Conservation (phyloP, 2,888 invertebrate genomes). For the Xanthorhoe designata region DNA sequence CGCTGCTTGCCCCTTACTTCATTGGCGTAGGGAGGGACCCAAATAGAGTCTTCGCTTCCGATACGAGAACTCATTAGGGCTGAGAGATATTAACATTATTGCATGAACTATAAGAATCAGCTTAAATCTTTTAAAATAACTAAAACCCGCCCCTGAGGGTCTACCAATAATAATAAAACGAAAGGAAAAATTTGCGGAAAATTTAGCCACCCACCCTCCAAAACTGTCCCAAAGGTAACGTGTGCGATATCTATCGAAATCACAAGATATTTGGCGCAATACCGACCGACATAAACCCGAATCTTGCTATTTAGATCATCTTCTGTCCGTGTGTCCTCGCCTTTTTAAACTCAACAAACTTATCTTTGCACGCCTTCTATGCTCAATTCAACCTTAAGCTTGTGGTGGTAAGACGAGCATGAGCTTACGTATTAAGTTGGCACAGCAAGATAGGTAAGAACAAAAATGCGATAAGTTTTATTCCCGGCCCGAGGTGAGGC, state of each 20-base stretch:
- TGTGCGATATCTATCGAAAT: slow-evolving; percentile 42
- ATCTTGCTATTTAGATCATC: slow-evolving; percentile 78
- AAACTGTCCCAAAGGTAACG: slow-evolving; percentile 39
- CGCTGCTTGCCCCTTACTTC: no score
- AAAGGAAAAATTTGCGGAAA: slow-evolving; percentile 24
- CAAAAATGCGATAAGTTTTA: slow-evolving; percentile 73
- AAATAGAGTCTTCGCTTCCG: no score
- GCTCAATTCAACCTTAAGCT: slow-evolving; percentile 40
- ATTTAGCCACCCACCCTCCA: slow-evolving; percentile 30
- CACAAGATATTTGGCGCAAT: slow-evolving; percentile 59
- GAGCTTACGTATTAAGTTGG: slow-evolving; percentile 28
- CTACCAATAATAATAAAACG: slow-evolving; percentile 35
- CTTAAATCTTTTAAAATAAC: slow-evolving; percentile 5
- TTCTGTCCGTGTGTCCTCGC: slow-evolving; percentile 60
- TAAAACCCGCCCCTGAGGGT: slow-evolving; percentile 18
- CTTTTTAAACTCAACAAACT: slow-evolving; percentile 48
- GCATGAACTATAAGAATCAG: background rate
- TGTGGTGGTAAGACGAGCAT: slow-evolving; percentile 13
- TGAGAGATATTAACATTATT: background rate
- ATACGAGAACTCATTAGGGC: no score
- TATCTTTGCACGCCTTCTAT: slow-evolving; percentile 22
- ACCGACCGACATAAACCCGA: slow-evolving; percentile 68
- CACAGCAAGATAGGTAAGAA: slow-evolving; percentile 57
- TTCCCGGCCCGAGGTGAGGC: slow-evolving; percentile 62
- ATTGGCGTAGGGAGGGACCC: no score